A percentile compares a stretch with the other conserved stretches of the same genome.
Conservation (phyloP, 2,888 invertebrate genomes). For the Aquatica leii region DNA sequence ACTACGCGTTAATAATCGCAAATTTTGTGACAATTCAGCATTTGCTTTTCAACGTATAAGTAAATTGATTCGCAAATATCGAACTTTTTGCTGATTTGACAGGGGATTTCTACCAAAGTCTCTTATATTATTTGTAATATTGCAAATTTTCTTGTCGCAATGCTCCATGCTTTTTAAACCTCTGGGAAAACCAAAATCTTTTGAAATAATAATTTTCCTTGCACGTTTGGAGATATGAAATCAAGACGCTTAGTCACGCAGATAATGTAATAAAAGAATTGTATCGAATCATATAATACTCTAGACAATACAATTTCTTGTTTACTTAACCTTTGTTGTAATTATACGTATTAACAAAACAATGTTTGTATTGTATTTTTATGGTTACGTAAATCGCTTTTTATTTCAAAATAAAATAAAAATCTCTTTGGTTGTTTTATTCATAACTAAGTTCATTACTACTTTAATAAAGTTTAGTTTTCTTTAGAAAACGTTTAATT, state of each 20-base stretch:
- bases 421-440: no score
- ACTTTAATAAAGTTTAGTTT: no score
- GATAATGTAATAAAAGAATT: slow-evolving; percentile 7
- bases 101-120: slow-evolving; percentile 32
- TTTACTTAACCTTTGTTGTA: no score
- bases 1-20: slow-evolving; percentile 1
- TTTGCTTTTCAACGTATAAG: slow-evolving; percentile 29
- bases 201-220: slow-evolving; percentile 23
- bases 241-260: slow-evolving; percentile 11
- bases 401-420: no score
- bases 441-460: no score
- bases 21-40: slow-evolving; percentile 33
- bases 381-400: no score
- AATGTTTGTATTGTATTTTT: no score
- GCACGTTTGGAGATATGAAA: slow-evolving; percentile 12
- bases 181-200: slow-evolving; percentile 19
- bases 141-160: slow-evolving; percentile 23
- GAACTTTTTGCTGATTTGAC: slow-evolving; percentile 35
- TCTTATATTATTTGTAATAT: slow-evolving; percentile 31
- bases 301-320: not conserved
- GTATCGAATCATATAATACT: not conserved
- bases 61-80: slow-evolving; percentile 35
- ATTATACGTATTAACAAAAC: no score
- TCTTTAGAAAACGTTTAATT: no score
- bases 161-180: slow-evolving; percentile 14